Percentiles rank a stretch among this genome's conserved stretches.
Conservation (phyloP, 2,888 invertebrate genomes). For the Eupithecia subfuscata region DNA sequence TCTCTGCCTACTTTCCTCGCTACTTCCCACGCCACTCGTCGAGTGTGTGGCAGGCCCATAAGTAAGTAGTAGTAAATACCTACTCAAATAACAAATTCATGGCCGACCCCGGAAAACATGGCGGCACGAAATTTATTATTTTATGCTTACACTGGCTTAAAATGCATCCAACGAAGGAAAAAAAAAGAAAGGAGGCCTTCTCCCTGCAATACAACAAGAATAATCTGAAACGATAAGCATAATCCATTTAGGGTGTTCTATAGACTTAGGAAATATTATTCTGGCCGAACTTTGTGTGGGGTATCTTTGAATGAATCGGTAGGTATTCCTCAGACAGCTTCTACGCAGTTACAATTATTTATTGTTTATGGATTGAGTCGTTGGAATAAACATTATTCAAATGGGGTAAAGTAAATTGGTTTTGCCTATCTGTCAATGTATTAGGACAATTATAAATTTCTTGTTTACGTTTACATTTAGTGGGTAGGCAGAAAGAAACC, state of each 20-base stretch:
- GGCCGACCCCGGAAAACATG: not conserved
- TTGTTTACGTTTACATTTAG: not conserved
- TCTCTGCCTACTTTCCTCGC: too few relatives aligned
- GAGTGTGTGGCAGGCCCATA: too few relatives aligned
- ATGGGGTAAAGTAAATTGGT: conserved; percentile 34
- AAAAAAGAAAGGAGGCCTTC: not conserved
- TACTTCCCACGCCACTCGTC: too few relatives aligned
- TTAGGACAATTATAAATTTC: conserved; percentile 20
- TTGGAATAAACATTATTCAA: conserved; percentile 39
- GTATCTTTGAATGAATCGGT: not conserved
- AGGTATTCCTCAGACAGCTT: not conserved
- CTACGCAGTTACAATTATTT: conserved; percentile 13
- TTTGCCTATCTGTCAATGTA: conserved; percentile 24
- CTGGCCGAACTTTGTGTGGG: not conserved
- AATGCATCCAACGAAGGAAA: not conserved
- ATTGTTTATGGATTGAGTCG: conserved; percentile 27
- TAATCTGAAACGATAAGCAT: not conserved
- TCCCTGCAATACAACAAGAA: not conserved
- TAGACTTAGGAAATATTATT: not conserved
- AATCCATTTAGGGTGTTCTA: not conserved
- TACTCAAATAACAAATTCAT: too few relatives aligned
- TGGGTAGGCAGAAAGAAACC: not conserved
- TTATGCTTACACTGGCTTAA: not conserved
- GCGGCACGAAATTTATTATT: not conserved
- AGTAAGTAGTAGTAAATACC: too few relatives aligned